A percentile compares a stretch with the other conserved stretches of the same genome.
phyloP scores from a whole-genome alignment of 1,140 invertebrate species.

The Vollenhovia emeryi region DNA sequence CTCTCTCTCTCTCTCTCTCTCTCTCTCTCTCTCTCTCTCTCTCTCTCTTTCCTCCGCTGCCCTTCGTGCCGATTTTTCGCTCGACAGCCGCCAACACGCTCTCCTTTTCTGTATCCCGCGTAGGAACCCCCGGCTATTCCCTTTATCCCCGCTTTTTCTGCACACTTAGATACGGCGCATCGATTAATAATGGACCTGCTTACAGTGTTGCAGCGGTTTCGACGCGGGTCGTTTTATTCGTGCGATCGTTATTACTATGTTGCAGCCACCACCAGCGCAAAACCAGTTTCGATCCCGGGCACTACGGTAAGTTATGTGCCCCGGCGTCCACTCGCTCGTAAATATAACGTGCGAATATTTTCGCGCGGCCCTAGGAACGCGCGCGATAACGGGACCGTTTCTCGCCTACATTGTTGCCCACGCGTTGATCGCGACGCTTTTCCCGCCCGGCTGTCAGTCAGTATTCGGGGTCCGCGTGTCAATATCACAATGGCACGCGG shows the following conservation, averaged over 20 bases:
- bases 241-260: conserved; percentile 67
- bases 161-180: conserved; percentile 38
- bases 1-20: neutral
- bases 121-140: conserved; percentile 10
- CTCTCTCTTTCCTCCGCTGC: neutral
- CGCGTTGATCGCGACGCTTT: neutral
- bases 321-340: conserved; percentile 29
- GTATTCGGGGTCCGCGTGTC: neutral
- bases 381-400: neutral
- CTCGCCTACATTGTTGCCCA: neutral
- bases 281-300: conserved; percentile 65
- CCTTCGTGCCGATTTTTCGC: conserved; percentile 42
- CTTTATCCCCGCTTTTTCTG: conserved; percentile 30
- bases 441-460: neutral
- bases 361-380: neutral
- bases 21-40: neutral
- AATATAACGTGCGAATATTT: conserved; percentile 54
- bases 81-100: conserved; percentile 10
- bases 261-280: conserved; percentile 55
- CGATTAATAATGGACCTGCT: conserved; percentile 58
- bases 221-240: conserved; percentile 46
- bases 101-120: conserved; percentile 11
- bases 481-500: neutral
- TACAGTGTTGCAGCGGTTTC: conserved; percentile 42
- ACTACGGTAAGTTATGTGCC: conserved; percentile 47